Evolutionary conservation across 2,888 invertebrate genomes (phyloP), one percentile per base, ranked within the genome.

Genomic region (Venusia cambrica): DNA sequence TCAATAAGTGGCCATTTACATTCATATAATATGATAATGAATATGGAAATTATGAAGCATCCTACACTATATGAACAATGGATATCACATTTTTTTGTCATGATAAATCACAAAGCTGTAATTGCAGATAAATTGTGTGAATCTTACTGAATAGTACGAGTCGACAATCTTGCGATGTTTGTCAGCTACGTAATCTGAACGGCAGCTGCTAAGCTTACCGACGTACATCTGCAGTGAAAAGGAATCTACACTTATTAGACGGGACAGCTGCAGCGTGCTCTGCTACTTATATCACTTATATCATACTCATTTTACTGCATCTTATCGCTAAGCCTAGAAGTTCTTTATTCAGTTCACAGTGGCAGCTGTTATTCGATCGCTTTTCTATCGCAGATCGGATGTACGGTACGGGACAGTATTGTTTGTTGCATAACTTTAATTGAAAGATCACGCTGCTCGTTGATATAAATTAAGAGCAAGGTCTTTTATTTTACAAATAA

Each of bases 381-480:
- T 24, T 13, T 11, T 28, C 5, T 18, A 20, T 24, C 6, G 7
- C 17, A 7, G 16, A 25, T 26, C n/a, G n/a, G n/a, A n/a, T 25
- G 29, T 30, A 25, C 11, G 18, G 20, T 12, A 29, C 33, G 10
- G 29, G 29, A 22, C 29, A 15, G 33, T 10, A 11, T 29, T 38
- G 29, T 38, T 37, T 36, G 33, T 43, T 45, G 29, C 40, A 38
- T 40, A 47, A 39, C 40, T 45, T 35, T 33, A 51, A 48, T 48
- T 51, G 45, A 17, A 35, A 36, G 43, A 44, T 37, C 37, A 36
- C 39, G 31, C 34, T 27, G 21, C 36, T 37, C 45, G 20, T 37
- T 36, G 27, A 45, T 39, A 38, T 34, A 39, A 48, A 51, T 51
- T 51, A 38, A 29, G 50, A 43, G 28, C 50, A 48, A 51, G 50